Percentiles rank a stretch among this genome's conserved stretches.
These are phyloP conservation scores for Rattus norvegicus DNA, from an alignment of 2,113 vertebrate genomes.

Conservation along the genomic window GRCr8 NC_086024.1:144872001-144872500, in stretches of 20 bases:
- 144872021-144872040: neutral
- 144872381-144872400: conserved; percentile 44
- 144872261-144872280: neutral
- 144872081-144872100: too few relatives aligned
- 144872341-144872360: neutral
- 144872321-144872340: conserved; percentile 21
- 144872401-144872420: conserved; percentile 36
- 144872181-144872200: neutral
- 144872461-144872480: conserved; percentile 65
- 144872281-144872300: neutral
- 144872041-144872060: neutral
- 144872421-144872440: conserved; percentile 71
- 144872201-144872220: neutral
- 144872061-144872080: neutral
- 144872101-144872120: neutral
- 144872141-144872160: neutral
- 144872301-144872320: neutral
- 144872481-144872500: conserved; percentile 80
- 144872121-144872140: neutral
- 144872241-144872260: neutral
- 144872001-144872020: neutral
- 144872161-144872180: neutral
- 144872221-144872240: neutral
- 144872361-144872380: conserved; percentile 30
- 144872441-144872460: conserved; percentile 46